Evolutionary conservation across 2,888 invertebrate species (phyloP).

Genomic region (Acronicta alni): DNA sequence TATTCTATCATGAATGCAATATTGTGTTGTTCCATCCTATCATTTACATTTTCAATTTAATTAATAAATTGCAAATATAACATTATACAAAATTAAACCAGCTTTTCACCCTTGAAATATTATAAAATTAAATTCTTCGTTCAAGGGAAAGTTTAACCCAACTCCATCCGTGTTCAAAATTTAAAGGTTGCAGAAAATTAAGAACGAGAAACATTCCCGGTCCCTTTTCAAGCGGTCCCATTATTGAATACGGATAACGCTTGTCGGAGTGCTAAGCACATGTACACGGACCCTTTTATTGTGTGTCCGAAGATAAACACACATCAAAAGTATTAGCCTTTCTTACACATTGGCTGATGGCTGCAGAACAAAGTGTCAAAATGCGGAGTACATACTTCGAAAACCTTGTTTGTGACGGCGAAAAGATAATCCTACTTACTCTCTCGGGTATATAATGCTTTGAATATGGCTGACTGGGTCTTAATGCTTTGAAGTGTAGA

Average conservation of each 20-base stretch:
- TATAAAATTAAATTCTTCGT: conserved; percentile 28
- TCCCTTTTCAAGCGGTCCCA: conserved; percentile 28
- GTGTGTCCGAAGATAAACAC: conserved; percentile 32
- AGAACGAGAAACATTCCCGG: conserved; percentile 16
- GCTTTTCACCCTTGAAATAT: conserved; percentile 17
- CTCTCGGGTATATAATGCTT: conserved; percentile 5
- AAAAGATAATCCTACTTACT: conserved; percentile 27
- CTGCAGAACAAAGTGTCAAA: conserved; percentile 19
- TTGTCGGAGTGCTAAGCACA: conserved; percentile 38
- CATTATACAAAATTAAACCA: conserved; percentile 21
- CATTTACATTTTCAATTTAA: neutral
- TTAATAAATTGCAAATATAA: neutral
- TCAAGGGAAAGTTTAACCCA: conserved; percentile 16
- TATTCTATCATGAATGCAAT: no score
- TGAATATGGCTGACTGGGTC: conserved; percentile 13
- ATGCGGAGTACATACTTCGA: conserved; percentile 1
- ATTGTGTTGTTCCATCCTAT: neutral
- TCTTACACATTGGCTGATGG: conserved; percentile 17
- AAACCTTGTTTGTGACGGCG: conserved; percentile 20
- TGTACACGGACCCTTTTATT: conserved; percentile 23
- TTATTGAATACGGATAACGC: conserved; percentile 49
- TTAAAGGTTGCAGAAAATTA: conserved; percentile 47
- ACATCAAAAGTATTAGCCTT: conserved; percentile 36
- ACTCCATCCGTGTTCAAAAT: conserved; percentile 29
- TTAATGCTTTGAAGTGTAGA: conserved; percentile 19